Conservation (phyloP, 2,113 vertebrate species). For the Chloebia gouldiae region DNA sequence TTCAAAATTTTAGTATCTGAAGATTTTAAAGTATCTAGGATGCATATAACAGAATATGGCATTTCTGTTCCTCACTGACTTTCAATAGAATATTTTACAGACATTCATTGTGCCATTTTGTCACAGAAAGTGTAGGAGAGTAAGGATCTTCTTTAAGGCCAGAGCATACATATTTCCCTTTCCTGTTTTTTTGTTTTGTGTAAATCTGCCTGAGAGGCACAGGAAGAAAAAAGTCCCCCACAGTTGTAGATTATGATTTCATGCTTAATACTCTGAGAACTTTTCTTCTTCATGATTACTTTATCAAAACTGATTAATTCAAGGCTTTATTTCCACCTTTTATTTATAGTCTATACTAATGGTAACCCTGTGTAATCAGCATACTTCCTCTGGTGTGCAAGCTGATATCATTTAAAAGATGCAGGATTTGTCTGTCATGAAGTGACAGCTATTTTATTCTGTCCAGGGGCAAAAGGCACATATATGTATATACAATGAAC, state of each 20-base stretch:
- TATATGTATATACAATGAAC: background rate
- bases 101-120: background rate
- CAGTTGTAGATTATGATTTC: background rate
- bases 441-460: background rate
- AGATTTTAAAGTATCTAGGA: background rate
- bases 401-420: background rate
- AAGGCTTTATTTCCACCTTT: background rate
- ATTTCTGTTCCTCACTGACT: background rate
- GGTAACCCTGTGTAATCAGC: background rate
- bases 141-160: background rate
- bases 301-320: background rate
- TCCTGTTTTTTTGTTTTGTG: background rate
- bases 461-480: background rate
- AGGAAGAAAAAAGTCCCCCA: background rate
- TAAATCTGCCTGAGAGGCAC: background rate
- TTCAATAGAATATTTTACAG: background rate
- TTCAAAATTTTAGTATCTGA: background rate
- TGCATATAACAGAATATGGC: background rate
- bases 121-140: background rate
- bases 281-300: background rate
- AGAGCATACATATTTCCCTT: background rate
- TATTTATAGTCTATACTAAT: background rate
- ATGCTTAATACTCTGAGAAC: background rate
- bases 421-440: background rate
- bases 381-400: background rate